These are phyloP conservation scores for Phainopepla nitens DNA, from an alignment of 2,113 vertebrate species.

Conservation along the genomic window DNA sequence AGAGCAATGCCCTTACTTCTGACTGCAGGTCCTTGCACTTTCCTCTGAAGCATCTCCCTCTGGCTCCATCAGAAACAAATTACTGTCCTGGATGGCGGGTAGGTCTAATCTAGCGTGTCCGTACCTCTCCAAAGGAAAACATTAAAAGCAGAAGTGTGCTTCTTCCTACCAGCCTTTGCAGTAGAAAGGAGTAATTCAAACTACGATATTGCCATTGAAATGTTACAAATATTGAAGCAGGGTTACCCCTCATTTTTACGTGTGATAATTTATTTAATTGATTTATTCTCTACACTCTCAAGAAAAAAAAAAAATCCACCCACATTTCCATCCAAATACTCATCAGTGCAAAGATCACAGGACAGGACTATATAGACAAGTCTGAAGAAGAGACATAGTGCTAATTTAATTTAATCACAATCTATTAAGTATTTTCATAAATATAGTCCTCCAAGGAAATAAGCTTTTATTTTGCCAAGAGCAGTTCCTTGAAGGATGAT, in stretches of 20 bases:
- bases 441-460: neutral
- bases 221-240: neutral
- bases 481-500: neutral
- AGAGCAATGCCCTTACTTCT: neutral
- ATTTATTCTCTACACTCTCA: neutral
- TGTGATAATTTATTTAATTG: neutral
- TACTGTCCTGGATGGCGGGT: neutral
- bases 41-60: neutral
- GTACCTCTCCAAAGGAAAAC: neutral
- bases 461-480: neutral
- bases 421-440: conserved; percentile 35
- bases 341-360: neutral
- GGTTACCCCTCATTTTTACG: neutral
- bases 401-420: conserved; percentile 17
- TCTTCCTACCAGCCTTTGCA: neutral
- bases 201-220: neutral
- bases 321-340: neutral
- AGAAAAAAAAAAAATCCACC: neutral
- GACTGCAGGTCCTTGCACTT: neutral
- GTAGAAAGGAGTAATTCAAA: neutral
- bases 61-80: neutral
- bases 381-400: neutral
- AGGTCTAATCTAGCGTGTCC: neutral
- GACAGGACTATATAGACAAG: neutral
- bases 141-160: neutral